A percentile compares a stretch with the other conserved stretches of the same genome.
phyloP scores from a whole-genome alignment of 2,888 invertebrate genomes.

The Ophion slaviceki region DNA sequence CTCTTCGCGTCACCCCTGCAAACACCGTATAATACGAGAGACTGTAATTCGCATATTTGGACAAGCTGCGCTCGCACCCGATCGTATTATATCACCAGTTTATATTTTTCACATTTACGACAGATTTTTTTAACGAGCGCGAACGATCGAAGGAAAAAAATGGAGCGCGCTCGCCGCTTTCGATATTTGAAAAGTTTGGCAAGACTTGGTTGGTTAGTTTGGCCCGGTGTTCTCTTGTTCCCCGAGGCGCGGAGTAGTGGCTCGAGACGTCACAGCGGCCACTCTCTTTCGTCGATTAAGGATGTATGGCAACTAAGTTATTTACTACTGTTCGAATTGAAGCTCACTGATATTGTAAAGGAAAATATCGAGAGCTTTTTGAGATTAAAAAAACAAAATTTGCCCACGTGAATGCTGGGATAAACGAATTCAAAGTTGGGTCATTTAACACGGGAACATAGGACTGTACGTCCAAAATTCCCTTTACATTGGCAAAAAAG shows the following conservation, averaged over 20 bases:
- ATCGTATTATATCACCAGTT: constrained; percentile 54
- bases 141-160: background rate
- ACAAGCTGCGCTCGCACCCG: constrained; percentile 63
- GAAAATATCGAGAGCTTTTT: too few species aligned
- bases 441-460: too few species aligned
- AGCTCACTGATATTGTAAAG: too few species aligned
- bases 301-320: too few species aligned
- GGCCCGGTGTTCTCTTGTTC: constrained; percentile 75
- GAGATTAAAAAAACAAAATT: too few species aligned
- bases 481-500: too few species aligned
- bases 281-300: constrained; percentile 79
- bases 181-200: background rate
- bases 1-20: constrained; percentile 44
- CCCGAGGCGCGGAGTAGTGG: too few species aligned
- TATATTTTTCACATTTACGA: constrained; percentile 44
- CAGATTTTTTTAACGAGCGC: constrained; percentile 19
- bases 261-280: constrained; percentile 67
- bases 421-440: too few species aligned
- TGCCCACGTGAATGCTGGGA: too few species aligned
- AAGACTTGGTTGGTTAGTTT: too few species aligned
- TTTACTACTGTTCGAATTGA: too few species aligned
- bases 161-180: background rate
- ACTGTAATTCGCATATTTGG: constrained; percentile 76
- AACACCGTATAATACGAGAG: constrained; percentile 44
- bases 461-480: too few species aligned